phyloP scores from a whole-genome alignment of 1,140 invertebrate species.

The Ceratosolen solmsi region DNA sequence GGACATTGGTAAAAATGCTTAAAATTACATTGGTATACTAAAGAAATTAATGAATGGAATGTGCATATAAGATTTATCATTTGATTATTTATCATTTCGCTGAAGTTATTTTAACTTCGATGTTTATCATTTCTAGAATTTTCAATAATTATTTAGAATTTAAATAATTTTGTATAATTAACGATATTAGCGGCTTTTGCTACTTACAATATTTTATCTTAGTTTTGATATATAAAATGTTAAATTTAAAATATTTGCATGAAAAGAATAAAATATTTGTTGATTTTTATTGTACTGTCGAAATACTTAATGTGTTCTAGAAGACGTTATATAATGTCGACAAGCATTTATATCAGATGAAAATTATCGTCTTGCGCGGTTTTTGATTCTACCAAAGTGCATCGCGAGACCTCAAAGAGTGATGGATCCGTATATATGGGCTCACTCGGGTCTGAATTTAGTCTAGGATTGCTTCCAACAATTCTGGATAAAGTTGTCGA shows the following conservation, averaged over 20 bases:
- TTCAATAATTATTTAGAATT: not conserved
- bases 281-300: not conserved
- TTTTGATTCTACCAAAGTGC: conserved; percentile 10
- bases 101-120: not conserved
- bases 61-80: not conserved
- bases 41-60: not conserved
- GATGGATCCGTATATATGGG: conserved; percentile 95
- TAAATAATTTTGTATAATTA: not conserved
- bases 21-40: not conserved
- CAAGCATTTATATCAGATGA: conserved; percentile 34
- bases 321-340: not conserved
- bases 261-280: conserved; percentile 6
- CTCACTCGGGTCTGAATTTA: conserved; percentile 84
- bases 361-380: conserved; percentile 37
- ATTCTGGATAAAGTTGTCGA: conserved; percentile 64
- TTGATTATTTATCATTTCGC: not conserved
- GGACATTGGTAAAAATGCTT: not conserved
- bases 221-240: no score
- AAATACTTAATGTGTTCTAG: not conserved
- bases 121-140: not conserved
- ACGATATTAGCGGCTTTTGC: no score
- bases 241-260: no score
- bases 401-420: conserved; percentile 83
- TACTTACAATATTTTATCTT: no score
- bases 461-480: conserved; percentile 63